phyloP scores from a whole-genome alignment of 2,888 invertebrate genomes.

The Dexiosoma caninum region DNA sequence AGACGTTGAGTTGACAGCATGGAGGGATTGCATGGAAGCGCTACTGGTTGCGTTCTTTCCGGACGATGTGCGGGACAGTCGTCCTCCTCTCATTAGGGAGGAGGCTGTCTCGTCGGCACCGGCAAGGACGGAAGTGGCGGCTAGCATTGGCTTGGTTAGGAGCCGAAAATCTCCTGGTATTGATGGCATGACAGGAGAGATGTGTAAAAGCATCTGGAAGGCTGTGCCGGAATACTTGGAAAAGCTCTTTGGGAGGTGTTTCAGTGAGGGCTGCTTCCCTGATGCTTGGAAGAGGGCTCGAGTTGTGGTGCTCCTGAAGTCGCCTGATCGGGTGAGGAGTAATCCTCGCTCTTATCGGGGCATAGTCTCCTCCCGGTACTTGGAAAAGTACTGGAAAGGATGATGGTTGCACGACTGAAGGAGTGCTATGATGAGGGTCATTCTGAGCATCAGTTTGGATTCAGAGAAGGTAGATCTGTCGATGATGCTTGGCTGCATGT shows the following conservation, averaged over 20 bases:
- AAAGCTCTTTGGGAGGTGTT: neutral
- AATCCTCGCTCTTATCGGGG: conserved; percentile 54
- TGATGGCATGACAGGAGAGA: too few relatives aligned
- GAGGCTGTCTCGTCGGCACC: too few relatives aligned
- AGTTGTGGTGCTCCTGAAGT: too few relatives aligned
- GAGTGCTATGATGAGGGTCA: neutral
- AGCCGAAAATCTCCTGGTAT: conserved; percentile 1
- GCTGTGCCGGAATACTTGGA: conserved; percentile 38
- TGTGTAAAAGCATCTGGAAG: neutral
- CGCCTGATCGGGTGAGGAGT: conserved; percentile 49
- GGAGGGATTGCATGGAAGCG: neutral
- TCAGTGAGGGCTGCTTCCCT: conserved; percentile 22
- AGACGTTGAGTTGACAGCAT: neutral
- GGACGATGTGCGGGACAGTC: neutral
- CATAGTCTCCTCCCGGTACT: too few relatives aligned
- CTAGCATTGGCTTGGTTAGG: neutral
- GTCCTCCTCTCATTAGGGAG: too few relatives aligned
- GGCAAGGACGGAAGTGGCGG: neutral
- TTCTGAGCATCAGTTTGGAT: conserved; percentile 36
- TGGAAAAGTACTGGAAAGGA: conserved; percentile 15
- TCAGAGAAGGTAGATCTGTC: conserved; percentile 9
- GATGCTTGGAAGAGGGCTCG: too few relatives aligned
- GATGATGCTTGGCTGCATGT: too few relatives aligned
- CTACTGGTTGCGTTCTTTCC: neutral
- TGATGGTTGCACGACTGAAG: neutral